Percentiles rank a stretch among this genome's conserved stretches.
These are phyloP conservation scores for Phenganax stokvisi DNA, from an alignment of 92 coral and sea anemone species.

Conservation along the genomic window DNA sequence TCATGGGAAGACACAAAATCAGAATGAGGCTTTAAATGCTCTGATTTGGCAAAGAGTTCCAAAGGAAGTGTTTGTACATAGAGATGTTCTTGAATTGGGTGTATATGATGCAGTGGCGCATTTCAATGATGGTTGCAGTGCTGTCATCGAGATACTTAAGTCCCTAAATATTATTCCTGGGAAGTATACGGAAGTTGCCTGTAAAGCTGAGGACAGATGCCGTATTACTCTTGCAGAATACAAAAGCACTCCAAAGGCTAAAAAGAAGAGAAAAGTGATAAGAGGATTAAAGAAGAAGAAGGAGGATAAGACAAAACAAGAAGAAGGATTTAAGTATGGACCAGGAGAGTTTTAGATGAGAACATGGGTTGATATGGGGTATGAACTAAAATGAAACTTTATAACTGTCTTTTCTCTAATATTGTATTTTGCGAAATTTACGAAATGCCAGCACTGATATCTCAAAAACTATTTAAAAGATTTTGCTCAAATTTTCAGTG, in stretches of 20 bases:
- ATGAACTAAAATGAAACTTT: background rate
- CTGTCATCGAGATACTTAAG: conserved; percentile 44
- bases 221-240: conserved; percentile 40
- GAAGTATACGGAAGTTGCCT: conserved; percentile 51
- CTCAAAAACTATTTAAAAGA: conserved; percentile 6
- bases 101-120: conserved; percentile 49
- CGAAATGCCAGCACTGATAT: background rate
- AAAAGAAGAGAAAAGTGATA: conserved; percentile 55
- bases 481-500: conserved; percentile 4
- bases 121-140: conserved; percentile 45
- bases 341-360: conserved; percentile 39
- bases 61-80: conserved; percentile 41
- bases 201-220: conserved; percentile 39
- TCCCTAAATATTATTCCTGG: conserved; percentile 50
- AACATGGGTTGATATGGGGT: background rate
- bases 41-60: conserved; percentile 51
- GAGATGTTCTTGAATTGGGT: conserved; percentile 49
- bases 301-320: conserved; percentile 49
- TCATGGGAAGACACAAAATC: conserved; percentile 54
- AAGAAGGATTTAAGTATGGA: conserved; percentile 48
- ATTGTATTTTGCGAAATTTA: background rate
- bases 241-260: conserved; percentile 36
- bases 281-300: conserved; percentile 52
- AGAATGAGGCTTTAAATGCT: conserved; percentile 47
- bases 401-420: background rate